phyloP scores from a whole-genome alignment of 2,888 invertebrate genomes.

The Euphydryas editha region DNA sequence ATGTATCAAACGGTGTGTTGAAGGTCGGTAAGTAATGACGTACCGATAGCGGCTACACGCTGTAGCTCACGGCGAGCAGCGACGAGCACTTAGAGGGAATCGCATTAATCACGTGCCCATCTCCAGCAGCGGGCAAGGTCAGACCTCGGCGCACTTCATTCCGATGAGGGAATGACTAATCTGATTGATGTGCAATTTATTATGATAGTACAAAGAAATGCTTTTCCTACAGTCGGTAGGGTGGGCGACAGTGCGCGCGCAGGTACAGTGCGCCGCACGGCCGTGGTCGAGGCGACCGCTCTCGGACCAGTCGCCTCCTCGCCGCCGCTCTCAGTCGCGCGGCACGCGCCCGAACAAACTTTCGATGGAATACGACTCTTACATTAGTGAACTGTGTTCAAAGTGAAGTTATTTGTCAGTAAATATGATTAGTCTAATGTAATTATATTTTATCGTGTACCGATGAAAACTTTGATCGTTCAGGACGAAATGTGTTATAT shows the following conservation, averaged over 20 bases:
- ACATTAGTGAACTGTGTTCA: conserved; percentile 8
- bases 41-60: background rate
- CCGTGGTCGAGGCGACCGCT: conserved; percentile 1
- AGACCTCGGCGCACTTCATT: background rate
- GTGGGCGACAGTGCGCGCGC: conserved; percentile 29
- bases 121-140: conserved; percentile 9
- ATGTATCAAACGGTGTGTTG: background rate
- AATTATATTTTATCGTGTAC: background rate
- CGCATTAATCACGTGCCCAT: conserved; percentile 8
- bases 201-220: conserved; percentile 22
- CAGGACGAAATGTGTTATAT: background rate
- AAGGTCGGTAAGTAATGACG: background rate
- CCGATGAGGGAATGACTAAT: conserved; percentile 20
- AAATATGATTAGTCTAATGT: background rate
- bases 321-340: background rate
- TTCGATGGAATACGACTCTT: conserved; percentile 8
- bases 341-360: background rate
- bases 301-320: background rate
- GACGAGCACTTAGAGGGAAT: conserved; percentile 4
- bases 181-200: conserved; percentile 30
- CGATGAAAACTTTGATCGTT: background rate
- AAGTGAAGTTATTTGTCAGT: background rate
- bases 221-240: conserved; percentile 10
- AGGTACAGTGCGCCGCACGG: conserved; percentile 12
- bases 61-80: background rate